Evolutionary conservation across 2,888 invertebrate genomes (phyloP).

Genomic region (Apotomis capreana): DNA sequence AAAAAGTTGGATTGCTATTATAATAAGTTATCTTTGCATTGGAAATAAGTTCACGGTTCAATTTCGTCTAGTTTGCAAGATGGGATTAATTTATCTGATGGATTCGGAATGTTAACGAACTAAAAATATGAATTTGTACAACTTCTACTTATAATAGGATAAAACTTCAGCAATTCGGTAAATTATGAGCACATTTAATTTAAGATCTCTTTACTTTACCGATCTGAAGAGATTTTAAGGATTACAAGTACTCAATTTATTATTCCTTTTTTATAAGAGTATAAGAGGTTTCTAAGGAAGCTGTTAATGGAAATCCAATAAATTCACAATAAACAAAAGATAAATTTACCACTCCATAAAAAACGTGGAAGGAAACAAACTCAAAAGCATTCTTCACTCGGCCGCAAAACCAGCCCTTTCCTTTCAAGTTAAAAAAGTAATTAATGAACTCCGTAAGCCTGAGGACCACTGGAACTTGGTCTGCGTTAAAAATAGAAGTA

Average conservation of each 20-base stretch:
- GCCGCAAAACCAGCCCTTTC: slow-evolving; percentile 52
- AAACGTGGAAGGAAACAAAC: slow-evolving; percentile 36
- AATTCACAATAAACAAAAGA: slow-evolving; percentile 40
- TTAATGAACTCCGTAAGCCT: slow-evolving; percentile 65
- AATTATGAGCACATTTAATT: not conserved
- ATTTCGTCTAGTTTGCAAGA: not conserved
- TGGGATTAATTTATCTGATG: slow-evolving; percentile 2
- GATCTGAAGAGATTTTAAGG: not conserved
- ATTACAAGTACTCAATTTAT: slow-evolving; percentile 5
- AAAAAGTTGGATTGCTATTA: slow-evolving; percentile 33
- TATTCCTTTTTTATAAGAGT: slow-evolving; percentile 3
- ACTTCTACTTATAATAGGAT: not conserved
- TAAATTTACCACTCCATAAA: slow-evolving; percentile 36
- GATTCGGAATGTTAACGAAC: not conserved
- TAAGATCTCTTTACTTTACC: too few species aligned
- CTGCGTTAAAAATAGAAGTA: slow-evolving; percentile 47
- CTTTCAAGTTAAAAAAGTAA: slow-evolving; percentile 68
- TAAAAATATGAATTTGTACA: not conserved
- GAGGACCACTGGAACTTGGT: slow-evolving; percentile 52
- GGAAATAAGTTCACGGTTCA: not conserved
- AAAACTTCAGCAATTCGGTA: not conserved
- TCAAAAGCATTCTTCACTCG: slow-evolving; percentile 45
- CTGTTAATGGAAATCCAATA: slow-evolving; percentile 14
- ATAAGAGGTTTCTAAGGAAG: slow-evolving; percentile 2
- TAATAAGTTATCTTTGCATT: slow-evolving; percentile 31